phyloP scores from a whole-genome alignment of 2,888 invertebrate genomes.

The Nemoura dubitans region DNA sequence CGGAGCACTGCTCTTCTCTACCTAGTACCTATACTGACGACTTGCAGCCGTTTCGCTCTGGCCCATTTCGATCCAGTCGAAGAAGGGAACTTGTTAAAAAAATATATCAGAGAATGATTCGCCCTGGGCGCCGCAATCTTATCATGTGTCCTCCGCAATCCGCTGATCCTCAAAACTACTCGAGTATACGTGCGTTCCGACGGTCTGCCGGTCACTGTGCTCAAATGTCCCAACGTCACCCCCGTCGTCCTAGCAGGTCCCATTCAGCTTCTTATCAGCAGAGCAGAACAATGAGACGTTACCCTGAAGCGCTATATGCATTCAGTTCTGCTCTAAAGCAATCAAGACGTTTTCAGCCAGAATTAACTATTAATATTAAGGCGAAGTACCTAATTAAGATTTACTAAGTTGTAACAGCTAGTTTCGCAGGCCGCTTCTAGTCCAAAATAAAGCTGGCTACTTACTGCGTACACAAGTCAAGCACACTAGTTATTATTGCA shows the following conservation, averaged over 20 bases:
- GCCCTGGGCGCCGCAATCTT: background rate
- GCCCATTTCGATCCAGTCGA: background rate
- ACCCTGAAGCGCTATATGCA: background rate
- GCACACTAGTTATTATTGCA: slow-evolving; percentile 12
- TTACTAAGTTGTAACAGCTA: slow-evolving; percentile 13
- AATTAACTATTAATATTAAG: slow-evolving; percentile 39
- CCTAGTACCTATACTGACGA: no score
- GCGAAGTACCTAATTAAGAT: slow-evolving; percentile 39
- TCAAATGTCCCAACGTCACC: no score
- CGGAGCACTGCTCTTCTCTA: no score
- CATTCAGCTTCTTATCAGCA: no score
- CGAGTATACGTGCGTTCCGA: no score
- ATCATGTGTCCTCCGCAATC: background rate
- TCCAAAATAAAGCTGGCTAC: slow-evolving; percentile 1
- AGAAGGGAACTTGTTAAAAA: background rate
- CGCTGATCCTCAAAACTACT: background rate
- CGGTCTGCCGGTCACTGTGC: no score
- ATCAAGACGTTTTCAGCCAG: background rate
- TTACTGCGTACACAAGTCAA: background rate
- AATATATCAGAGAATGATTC: background rate
- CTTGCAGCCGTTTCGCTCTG: no score
- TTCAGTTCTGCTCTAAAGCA: background rate
- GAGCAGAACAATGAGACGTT: no score
- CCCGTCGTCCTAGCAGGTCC: no score
- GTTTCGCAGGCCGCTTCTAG: background rate